Base-by-base conservation (phyloP, 2,113 vertebrate species). In the Ceuthmochares aereus region DNA sequence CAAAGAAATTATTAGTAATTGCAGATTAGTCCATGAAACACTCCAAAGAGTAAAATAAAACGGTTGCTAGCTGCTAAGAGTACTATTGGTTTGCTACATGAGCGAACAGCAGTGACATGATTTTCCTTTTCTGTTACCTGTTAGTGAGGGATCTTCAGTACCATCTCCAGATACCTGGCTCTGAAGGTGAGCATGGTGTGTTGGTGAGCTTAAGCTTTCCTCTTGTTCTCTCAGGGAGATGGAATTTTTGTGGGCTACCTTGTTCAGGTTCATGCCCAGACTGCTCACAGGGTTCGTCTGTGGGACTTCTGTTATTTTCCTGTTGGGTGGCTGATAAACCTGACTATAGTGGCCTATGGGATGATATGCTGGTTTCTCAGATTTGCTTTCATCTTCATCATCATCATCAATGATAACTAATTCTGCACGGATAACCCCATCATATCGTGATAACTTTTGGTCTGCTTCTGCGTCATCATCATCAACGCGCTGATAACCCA, bases 401-500 rank as follows among this genome's bases (percentile, higher is more conserved):
- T 98, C 96, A 0, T 98, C 98, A 7, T 98, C 97, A 32, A 99
- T 98, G 67, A 99, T 96, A 7, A 99, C 99, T 51, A 99, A 87
- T 95, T 99, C 99, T 6, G 99, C 99, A 5, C 97, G 98, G 83
- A 99, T 98, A 72, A 98, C 92, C 17, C 98, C 99, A 15, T 99
- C 98, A 0, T 99, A 98, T 8, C 96, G 98, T 16, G 95, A 96
- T 51, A 98, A 8, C 29, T 89, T 86, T 56, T 96, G 96, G 29
- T 64, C 93, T 87, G 91, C 84, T 78, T 95, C 95, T 37, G 72
- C 7, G 0, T 98, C 92, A 0, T 98, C 97, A 2, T 98, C 98
- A 4, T 98, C 98, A 29, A 98, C 92, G 3, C 98, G 98, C 92
- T 99, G 98, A n/a, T 99, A 99, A 13, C 99, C 99, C 99, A 99